Percentiles rank a stretch among this genome's conserved stretches.
These are phyloP conservation scores for Lepetodrilus schrolli DNA, from an alignment of 2,888 invertebrate genomes.

Conservation along the genomic window DNA sequence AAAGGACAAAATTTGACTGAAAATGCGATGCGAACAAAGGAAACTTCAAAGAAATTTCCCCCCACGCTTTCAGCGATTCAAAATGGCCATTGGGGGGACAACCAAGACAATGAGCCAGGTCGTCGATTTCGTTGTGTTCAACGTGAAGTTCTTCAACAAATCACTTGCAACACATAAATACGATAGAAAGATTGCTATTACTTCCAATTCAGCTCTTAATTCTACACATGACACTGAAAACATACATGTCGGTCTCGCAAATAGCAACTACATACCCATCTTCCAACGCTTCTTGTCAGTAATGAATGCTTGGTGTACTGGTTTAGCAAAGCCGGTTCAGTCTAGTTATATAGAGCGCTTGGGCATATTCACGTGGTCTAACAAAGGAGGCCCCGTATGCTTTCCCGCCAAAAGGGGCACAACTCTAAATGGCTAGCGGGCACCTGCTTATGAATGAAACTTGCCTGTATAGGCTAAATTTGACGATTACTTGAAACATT, in stretches of 20 bases:
- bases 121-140: too few relatives aligned
- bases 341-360: constrained; percentile 9
- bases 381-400: constrained; percentile 50
- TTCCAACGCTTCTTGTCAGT: not conserved
- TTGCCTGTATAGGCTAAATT: too few relatives aligned
- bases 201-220: not conserved
- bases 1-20: not conserved
- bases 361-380: constrained; percentile 55
- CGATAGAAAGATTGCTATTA: not conserved
- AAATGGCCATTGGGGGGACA: constrained; percentile 17
- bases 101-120: not conserved
- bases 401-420: constrained; percentile 55
- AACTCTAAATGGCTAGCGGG: constrained; percentile 36
- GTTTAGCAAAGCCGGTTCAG: not conserved
- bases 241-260: not conserved
- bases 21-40: not conserved
- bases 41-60: too few relatives aligned
- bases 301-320: not conserved
- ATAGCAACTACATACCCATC: not conserved
- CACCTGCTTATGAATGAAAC: too few relatives aligned
- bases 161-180: not conserved
- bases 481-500: too few relatives aligned
- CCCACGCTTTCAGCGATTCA: not conserved
- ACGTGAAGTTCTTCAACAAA: not conserved
- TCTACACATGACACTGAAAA: not conserved